Base-by-base conservation (phyloP, 2,797 vertebrate species). In the Xiphophorus birchmanni region DNA sequence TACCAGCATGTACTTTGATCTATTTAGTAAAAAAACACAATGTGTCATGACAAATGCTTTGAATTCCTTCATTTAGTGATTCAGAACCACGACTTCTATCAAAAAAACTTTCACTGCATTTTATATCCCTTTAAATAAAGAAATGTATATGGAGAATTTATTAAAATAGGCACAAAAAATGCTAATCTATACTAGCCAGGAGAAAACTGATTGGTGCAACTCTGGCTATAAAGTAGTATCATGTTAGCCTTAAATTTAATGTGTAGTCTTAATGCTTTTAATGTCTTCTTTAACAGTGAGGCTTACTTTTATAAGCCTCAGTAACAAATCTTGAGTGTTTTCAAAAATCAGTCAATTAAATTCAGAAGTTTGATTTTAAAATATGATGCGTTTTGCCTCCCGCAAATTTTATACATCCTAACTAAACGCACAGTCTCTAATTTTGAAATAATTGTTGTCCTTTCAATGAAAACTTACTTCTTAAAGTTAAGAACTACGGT, bases 361-460 rank as follows among this genome's bases (percentile, higher is more conserved):
- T 44, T 11, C 23, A 26, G 3, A 15, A 13, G 42, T 7, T 29
- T 72, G 5, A 72, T 29, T 12, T 67, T 40, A 21, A 7, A 52
- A 10, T 26, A 6, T 37, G 15, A 65, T 10, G 32, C 11, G 18
- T 42, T 23, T 23, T 69, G 63, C 63, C 63, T 35, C 8, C 35
- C 52, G 45, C 13, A 44, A 78, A 60, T 75, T 75, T 50, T 37
- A 84, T 42, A 75, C 63, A 37, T 78, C 72, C 42, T 40, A 78
- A 44, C n/a, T 77, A 42, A 32, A 73, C 23, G 42, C 40, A 48
- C 9, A 10, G 26, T 21, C 10, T 58, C 5, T 21, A 32, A n/a
- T 76, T 76, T 32, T 65, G 42, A 1, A 40, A 10, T 4, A 54
- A 54, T 35, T 29, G 37, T 42, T 40, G 40, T 72, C 26, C 26